A percentile compares a stretch with the other conserved stretches of the same genome.
Conservation (phyloP, 2,888 invertebrate genomes). For the Alentia gelatinosa region DNA sequence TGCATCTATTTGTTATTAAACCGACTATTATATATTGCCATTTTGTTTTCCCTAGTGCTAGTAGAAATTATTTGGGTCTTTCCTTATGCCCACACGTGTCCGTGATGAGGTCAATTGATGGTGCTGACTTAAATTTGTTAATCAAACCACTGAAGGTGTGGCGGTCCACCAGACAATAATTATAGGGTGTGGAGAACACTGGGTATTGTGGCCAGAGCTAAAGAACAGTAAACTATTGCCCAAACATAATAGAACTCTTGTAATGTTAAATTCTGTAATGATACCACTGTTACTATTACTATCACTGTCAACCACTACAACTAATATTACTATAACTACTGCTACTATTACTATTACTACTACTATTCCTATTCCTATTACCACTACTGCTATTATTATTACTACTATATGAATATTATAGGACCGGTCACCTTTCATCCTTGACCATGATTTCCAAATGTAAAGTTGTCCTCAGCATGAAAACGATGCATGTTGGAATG, state of each 20-base stretch:
- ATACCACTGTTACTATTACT: not conserved
- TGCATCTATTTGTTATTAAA: constrained; percentile 48
- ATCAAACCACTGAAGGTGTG: constrained; percentile 30
- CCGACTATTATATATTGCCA: constrained; percentile 35
- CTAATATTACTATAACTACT: not conserved
- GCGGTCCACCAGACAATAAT: constrained; percentile 18
- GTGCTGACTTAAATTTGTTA: not conserved
- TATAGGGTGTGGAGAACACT: constrained; percentile 50
- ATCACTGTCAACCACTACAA: too few relatives aligned
- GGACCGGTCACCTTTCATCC: constrained; percentile 32
- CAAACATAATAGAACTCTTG: not conserved
- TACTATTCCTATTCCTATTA: not conserved
- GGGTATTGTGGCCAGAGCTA: constrained; percentile 48
- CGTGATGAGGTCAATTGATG: constrained; percentile 30
- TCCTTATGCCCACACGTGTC: constrained; percentile 21
- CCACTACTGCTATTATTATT: not conserved
- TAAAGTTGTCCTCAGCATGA: constrained; percentile 31
- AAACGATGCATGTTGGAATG: constrained; percentile 34
- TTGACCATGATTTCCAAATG: constrained; percentile 29
- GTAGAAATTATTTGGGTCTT: constrained; percentile 39
- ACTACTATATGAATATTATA: not conserved
- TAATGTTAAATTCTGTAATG: not conserved
- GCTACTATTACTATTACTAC: not conserved
- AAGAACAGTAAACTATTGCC: constrained; percentile 8
- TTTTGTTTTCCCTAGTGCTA: constrained; percentile 45